Base-by-base conservation (phyloP, 2,888 invertebrate genomes). In the Eueremaeus valkanovi region DNA sequence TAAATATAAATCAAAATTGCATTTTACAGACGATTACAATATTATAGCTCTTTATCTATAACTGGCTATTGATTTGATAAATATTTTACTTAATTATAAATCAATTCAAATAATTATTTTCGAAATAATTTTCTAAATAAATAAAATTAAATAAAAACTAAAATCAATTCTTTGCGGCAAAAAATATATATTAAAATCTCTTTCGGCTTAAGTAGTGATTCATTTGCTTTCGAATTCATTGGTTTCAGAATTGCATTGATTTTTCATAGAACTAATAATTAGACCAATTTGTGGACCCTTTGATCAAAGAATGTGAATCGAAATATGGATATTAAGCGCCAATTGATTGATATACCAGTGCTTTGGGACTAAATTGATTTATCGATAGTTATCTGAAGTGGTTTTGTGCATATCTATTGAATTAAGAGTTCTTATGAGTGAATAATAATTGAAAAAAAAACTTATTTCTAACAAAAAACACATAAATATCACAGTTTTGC, bases 341-440 rank as follows among this genome's bases (percentile, higher is more conserved):
- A 55, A 55, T 27, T 55, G 18, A 16, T 45, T 45, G 11, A 13
- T 16, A 45, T 16, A 45, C 55, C 55, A 27, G 27, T 55, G 55
- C 45, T 45, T 45, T 24, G 2, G 24, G 24, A 8, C 5, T 1
- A 1, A 3, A n/a, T 24, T 27, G 2, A 9, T 55, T 27, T 27
- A 13, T 55, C 55, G 24, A 27, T 27, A 55, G 55, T 55, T 27
- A 24, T 55, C 55, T 27, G n/a, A 36, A 36, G 11, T 27, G 24
- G 55, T 55, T 27, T 55, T 55, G 24, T n/a, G 21, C 5, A 55
- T 6, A 55, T 55, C 55, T 55, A 55, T 55, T 55, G 55, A 55
- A 55, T 55, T 55, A 55, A 55, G 55, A 55, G 24, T 55, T 55
- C 55, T 55, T 55, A 55, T 55, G 55, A 55, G 11, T 51, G 24